Percentiles rank a stretch among this genome's conserved stretches.
These are phyloP conservation scores for Procapra przewalskii DNA, from an alignment of 2,113 vertebrate genomes.

Conservation along the genomic window DNA sequence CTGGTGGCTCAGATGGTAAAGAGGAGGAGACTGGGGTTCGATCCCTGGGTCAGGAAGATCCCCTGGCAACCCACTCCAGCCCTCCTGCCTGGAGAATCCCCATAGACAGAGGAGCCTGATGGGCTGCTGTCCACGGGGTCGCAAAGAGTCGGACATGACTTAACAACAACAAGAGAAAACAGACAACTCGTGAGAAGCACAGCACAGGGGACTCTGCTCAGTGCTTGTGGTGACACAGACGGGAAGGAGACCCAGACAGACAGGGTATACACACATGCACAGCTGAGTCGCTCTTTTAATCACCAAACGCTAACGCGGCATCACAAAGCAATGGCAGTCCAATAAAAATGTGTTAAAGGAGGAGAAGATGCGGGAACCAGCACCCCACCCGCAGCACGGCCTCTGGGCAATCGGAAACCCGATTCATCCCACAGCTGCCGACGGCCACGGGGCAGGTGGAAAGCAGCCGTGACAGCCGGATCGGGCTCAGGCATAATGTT, in stretches of 20 bases:
- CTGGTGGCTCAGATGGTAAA: background rate
- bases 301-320: background rate
- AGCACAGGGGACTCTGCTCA: background rate
- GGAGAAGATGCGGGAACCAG: background rate
- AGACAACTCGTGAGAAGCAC: background rate
- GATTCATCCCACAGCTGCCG: background rate
- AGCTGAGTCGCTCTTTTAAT: background rate
- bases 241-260: background rate
- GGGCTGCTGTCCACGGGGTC: rapidly evolving
- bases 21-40: background rate
- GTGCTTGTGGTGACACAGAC: rapidly evolving
- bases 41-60: background rate
- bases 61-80: background rate
- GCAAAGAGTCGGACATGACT: background rate
- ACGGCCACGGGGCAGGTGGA: background rate
- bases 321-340: background rate
- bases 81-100: background rate
- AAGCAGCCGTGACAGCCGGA: rapidly evolving
- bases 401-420: background rate
- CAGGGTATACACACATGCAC: rapidly evolving
- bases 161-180: background rate
- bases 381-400: background rate
- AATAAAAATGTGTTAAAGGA: background rate
- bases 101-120: background rate
- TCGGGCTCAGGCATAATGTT: background rate